phyloP scores from a whole-genome alignment of 2,888 invertebrate genomes.

The Theodoxus fluviatilis region DNA sequence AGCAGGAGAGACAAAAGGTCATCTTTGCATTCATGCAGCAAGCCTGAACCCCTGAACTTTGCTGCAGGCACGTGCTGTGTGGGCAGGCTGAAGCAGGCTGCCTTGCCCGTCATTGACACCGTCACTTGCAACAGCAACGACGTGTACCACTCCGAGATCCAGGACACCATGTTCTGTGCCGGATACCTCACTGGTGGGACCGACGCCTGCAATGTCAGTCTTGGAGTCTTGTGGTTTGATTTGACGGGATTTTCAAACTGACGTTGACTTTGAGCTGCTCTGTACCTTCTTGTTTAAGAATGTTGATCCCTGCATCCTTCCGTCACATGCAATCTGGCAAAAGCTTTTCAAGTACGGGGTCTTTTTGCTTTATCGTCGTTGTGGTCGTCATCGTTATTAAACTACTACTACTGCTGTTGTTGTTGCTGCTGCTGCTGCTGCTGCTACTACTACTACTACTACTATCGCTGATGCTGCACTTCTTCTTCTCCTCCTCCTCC shows the following conservation, averaged over 20 bases:
- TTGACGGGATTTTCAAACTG: not conserved
- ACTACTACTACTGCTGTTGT: too few relatives aligned
- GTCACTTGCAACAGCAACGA: slow-evolving; percentile 41
- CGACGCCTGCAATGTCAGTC: slow-evolving; percentile 48
- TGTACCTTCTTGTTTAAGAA: not conserved
- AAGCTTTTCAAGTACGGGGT: too few relatives aligned
- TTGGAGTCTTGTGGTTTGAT: not conserved
- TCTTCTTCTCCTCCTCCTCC: not conserved
- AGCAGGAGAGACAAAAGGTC: too few relatives aligned
- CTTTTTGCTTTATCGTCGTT: too few relatives aligned
- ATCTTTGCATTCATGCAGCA: not conserved
- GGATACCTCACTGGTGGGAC: slow-evolving; percentile 46
- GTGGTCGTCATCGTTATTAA: too few relatives aligned
- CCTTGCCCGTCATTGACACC: slow-evolving; percentile 44
- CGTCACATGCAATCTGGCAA: too few relatives aligned
- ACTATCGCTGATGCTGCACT: too few relatives aligned
- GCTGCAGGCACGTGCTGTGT: slow-evolving; percentile 49
- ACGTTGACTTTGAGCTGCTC: not conserved
- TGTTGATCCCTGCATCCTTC: slow-evolving; percentile 15
- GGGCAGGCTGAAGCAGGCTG: slow-evolving; percentile 48
- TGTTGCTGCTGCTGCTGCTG: too few relatives aligned
- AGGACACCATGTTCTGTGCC: slow-evolving; percentile 50
- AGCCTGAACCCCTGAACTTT: not conserved
- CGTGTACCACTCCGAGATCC: slow-evolving; percentile 42
- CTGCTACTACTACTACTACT: too few relatives aligned